These are phyloP conservation scores for Ischnus inquisitorius DNA, from an alignment of 2,888 invertebrate genomes.

Conservation along the genomic window DNA sequence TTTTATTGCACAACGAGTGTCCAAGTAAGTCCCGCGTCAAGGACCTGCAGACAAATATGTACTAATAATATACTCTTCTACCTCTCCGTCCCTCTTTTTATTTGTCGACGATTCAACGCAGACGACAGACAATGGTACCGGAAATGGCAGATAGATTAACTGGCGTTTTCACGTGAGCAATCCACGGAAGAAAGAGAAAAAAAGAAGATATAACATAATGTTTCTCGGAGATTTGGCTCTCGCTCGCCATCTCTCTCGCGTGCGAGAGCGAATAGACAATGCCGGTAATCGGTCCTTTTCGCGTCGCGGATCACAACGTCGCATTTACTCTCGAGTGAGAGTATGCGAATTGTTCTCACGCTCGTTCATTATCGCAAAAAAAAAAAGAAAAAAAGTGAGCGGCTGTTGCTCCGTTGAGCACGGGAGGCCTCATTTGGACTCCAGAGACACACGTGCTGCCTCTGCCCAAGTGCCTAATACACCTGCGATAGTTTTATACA, in stretches of 20 bases:
- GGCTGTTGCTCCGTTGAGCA: constrained; percentile 30
- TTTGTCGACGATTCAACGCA: constrained; percentile 19
- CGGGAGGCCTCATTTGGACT: constrained; percentile 55
- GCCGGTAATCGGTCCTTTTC: constrained; percentile 43
- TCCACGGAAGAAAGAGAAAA: constrained; percentile 12
- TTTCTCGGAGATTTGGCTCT: constrained; percentile 23
- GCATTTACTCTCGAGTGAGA: constrained; percentile 71
- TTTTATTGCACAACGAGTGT: neutral
- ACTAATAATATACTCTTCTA: neutral
- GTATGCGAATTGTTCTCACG: constrained; percentile 79
- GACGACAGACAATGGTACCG: constrained; percentile 41
- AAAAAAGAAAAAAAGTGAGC: constrained; percentile 60
- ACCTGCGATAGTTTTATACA: constrained; percentile 1
- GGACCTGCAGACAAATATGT: constrained; percentile 2
- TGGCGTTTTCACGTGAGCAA: constrained; percentile 23
- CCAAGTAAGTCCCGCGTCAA: neutral
- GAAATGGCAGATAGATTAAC: constrained; percentile 36
- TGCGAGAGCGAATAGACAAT: constrained; percentile 29
- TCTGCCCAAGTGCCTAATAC: constrained; percentile 37
- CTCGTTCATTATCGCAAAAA: constrained; percentile 69
- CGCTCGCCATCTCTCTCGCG: neutral
- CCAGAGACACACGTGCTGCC: constrained; percentile 20
- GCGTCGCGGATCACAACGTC: neutral
- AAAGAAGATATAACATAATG: constrained; percentile 25
- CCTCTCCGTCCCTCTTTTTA: constrained; percentile 4